Evolutionary conservation across 53 echinoderm and acorn worm genomes (phyloP).

Genomic region (Luidia sarsii): DNA sequence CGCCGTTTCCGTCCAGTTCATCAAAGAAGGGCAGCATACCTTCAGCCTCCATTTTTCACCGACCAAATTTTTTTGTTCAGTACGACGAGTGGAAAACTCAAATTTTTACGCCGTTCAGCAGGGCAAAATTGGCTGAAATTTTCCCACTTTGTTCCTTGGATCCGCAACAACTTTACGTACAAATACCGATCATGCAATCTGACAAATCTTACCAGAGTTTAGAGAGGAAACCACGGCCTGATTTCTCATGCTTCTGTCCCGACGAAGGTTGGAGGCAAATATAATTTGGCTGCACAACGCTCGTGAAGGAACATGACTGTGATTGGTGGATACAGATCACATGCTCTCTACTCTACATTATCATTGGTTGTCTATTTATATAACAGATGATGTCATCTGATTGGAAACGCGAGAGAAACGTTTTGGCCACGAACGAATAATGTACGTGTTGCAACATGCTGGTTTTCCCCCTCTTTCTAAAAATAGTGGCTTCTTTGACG

Average conservation of each 20-base stretch:
- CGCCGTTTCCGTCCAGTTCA: background rate
- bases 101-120: too few relatives aligned
- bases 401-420: slow-evolving; percentile 33
- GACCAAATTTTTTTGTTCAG: background rate
- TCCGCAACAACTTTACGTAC: background rate
- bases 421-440: too few relatives aligned
- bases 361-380: slow-evolving; percentile 27
- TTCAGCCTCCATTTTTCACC: background rate
- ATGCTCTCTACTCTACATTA: background rate
- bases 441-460: too few relatives aligned
- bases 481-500: too few relatives aligned
- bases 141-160: too few relatives aligned
- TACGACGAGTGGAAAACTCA: too few relatives aligned
- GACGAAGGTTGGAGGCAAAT: background rate
- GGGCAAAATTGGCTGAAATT: too few relatives aligned
- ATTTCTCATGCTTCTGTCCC: background rate
- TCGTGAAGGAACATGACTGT: too few relatives aligned
- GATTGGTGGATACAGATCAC: slow-evolving; percentile 33
- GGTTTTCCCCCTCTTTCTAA: too few relatives aligned
- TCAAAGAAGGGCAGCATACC: background rate
- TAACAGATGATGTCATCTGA: slow-evolving; percentile 5
- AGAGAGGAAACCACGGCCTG: background rate
- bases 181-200: slow-evolving; percentile 28
- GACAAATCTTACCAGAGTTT: slow-evolving; percentile 31
- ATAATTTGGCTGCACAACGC: too few relatives aligned